These are phyloP conservation scores for Ellobium chinense DNA, from an alignment of 2,888 invertebrate genomes.

Conservation along the genomic window DNA sequence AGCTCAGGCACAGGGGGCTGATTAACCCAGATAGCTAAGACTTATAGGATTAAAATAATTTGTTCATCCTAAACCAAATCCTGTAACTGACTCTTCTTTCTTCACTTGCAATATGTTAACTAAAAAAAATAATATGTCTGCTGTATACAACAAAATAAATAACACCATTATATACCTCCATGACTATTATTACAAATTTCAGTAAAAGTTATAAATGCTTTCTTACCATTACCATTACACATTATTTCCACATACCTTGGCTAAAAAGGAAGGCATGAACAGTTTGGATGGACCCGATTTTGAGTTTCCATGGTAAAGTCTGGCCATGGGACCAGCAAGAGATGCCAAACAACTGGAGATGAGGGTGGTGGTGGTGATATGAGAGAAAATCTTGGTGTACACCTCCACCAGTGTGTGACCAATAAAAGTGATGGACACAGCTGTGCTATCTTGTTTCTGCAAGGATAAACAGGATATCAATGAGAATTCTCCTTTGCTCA, in stretches of 20 bases:
- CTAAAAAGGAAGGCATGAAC: conserved; percentile 27
- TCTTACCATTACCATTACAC: too few species aligned
- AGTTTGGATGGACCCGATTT: neutral
- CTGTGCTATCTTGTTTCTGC: neutral
- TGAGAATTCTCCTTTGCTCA: too few species aligned
- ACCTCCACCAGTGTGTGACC: conserved; percentile 17
- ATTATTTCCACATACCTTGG: conserved; percentile 19
- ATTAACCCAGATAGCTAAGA: too few species aligned
- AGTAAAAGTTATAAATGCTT: neutral
- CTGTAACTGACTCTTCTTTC: too few species aligned
- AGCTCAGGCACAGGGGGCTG: too few species aligned
- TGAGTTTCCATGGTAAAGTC: conserved; percentile 12
- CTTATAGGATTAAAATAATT: too few species aligned
- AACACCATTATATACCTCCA: neutral
- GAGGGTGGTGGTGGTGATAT: conserved; percentile 30
- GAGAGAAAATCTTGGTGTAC: conserved; percentile 25
- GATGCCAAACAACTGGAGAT: conserved; percentile 10
- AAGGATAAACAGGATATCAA: too few species aligned
- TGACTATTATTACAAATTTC: neutral
- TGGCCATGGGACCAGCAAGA: conserved; percentile 25
- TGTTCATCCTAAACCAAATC: too few species aligned
- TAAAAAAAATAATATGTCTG: too few species aligned
- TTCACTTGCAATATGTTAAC: too few species aligned
- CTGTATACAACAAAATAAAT: too few species aligned
- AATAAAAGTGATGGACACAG: neutral